phyloP scores from a whole-genome alignment of 2,888 invertebrate species.

The Diadegma fenestrale region DNA sequence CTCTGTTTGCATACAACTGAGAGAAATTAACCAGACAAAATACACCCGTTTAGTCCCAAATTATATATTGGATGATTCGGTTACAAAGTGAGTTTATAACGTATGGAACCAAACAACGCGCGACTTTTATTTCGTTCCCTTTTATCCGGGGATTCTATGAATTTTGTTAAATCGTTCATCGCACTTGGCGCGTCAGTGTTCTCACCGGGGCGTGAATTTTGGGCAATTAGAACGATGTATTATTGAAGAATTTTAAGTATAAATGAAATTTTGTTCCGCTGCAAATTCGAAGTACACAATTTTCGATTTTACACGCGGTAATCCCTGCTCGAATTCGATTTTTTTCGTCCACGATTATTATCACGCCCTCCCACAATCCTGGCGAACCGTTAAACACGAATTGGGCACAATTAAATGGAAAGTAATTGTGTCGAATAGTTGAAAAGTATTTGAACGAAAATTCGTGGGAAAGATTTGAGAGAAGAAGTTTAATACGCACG shows the following conservation, averaged over 20 bases:
- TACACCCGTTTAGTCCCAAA: conserved; percentile 57
- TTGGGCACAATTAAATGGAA: not conserved
- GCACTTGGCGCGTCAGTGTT: not conserved
- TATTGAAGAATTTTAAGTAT: not conserved
- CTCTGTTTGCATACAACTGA: conserved; percentile 64
- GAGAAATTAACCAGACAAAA: conserved; percentile 62
- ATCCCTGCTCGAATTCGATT: too few relatives aligned
- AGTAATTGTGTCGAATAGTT: not conserved
- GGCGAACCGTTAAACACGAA: not conserved
- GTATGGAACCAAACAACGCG: not conserved
- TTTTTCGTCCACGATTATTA: too few relatives aligned
- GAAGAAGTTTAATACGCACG: not conserved
- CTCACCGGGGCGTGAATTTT: not conserved
- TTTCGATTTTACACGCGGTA: too few relatives aligned
- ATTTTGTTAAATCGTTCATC: not conserved
- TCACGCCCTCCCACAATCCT: not conserved
- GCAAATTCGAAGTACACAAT: not conserved
- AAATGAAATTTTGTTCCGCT: not conserved
- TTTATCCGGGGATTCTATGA: not conserved
- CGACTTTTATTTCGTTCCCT: not conserved
- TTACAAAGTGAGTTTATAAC: conserved; percentile 43
- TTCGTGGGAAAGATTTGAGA: not conserved
- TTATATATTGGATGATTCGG: conserved; percentile 63
- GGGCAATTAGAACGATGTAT: not conserved
- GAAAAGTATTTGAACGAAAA: not conserved